Evolutionary conservation across 1,140 invertebrate genomes (phyloP), one percentile per base, ranked within the genome.

Genomic region (Drosophila oshimai): DNA sequence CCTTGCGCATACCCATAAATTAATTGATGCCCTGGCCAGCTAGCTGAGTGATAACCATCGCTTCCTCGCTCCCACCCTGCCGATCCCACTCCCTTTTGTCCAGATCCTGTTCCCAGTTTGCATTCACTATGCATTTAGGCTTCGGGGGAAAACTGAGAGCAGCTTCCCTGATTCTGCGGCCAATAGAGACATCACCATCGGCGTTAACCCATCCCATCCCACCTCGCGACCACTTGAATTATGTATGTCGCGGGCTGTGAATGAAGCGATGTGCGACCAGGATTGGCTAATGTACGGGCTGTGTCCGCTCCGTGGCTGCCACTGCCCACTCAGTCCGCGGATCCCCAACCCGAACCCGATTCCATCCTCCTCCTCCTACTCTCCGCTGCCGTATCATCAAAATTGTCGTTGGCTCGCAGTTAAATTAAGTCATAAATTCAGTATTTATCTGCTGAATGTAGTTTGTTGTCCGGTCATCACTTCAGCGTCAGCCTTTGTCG

Each of bases 391-490:
- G 60, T 86, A 84, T 84, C 80, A 79, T 84, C 80, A 86, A 86
- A 86, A 86, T 86, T 86, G 81, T 86, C 81, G 81, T 86, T 86
- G 81, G 81, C 81, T 86, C 62, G 81, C 81, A 90, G 88, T 90
- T 90, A 90, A 90, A 90, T 90, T 90, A 90, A 90, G 89, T 89
- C 89, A 90, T 90, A 90, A 90, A 90, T 90, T 90, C 88, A 86
- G 88, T 90, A 90, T 90, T 90, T 90, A 90, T 90, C 89, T 86
- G 61, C 76, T 79, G 84, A 78, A 86, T 90, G 89, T 90, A 90
- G 89, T 90, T 90, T 90, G 84, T 90, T 90, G 89, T 89, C 89
- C 84, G 80, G 84, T 89, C 84, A 90, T 90, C 88, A 90, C 84
- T 86, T 87, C 76, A 77, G 81, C 84, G 76, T 87, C 76, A 77